Evolutionary conservation across 2,888 invertebrate species (phyloP), one percentile per base, ranked within the genome.

Genomic region (Xestia c-nigrum): DNA sequence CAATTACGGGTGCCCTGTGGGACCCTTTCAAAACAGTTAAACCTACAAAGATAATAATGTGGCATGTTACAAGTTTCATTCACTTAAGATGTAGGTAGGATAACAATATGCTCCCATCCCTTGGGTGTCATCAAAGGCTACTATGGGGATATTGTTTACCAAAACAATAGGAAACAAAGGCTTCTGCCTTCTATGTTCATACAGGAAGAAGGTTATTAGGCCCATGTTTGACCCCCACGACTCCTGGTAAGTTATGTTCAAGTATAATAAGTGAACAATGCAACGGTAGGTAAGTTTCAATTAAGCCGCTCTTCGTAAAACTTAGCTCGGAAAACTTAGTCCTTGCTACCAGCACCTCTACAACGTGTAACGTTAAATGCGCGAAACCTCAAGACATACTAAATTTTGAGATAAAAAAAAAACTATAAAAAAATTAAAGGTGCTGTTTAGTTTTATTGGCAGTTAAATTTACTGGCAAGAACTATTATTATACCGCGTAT

Each of bases 81-180:
- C n/a, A 19, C 9, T 19, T 19, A 43, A n/a, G n/a, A n/a, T 9
- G 31, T 12, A 14, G n/a, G 6, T 12, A 70, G 43, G 43, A 43
- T 43, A 9, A 40, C 21, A 72, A 16, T 31, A 38, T 19, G 19
- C n/a, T 74, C 31, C 6, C 14, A n/a, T 76, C 76, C 52, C 76
- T 63, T 19, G 31, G 43, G 76, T 52, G 31, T 24, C 31, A n/a
- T 74, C 24, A n/a, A 50, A 75, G 10, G 21, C 12, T 47, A 52
- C n/a, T 4, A 50, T 24, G 4, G n/a, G 21, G 75, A 43, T 50
- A 61, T 61, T 50, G 43, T 61, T n/a, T 7, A 38, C 43, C 5
- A 52, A 63, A 24, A 65, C 65, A 76, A 55, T 55, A 61, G n/a
- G 14, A n/a, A 43, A 78, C 59, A 69, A 66, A 66, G 5, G n/a